These are phyloP conservation scores for Halictus quadricinctus DNA, from an alignment of 2,888 invertebrate genomes.

Conservation along the genomic window DNA sequence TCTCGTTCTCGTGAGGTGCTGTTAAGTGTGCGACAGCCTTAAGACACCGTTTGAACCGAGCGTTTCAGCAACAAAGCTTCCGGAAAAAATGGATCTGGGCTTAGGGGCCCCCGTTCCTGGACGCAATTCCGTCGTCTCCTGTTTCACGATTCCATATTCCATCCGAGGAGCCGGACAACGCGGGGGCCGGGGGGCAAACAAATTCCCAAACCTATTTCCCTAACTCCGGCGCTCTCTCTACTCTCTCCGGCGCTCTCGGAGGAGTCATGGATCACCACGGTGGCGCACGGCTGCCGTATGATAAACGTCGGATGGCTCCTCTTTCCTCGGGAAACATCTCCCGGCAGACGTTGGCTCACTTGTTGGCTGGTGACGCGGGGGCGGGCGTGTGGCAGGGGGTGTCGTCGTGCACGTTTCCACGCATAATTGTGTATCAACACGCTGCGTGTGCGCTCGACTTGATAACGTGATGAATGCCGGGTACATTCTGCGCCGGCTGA, in stretches of 20 bases:
- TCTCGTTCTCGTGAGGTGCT: neutral
- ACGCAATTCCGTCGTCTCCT: constrained; percentile 75
- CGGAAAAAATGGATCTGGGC: neutral
- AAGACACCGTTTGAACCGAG: neutral
- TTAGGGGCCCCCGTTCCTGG: constrained; percentile 9
- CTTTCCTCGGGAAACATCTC: constrained; percentile 39
- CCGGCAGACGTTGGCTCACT: constrained; percentile 30
- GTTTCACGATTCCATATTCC: constrained; percentile 78
- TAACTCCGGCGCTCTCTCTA: constrained; percentile 73
- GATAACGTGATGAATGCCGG: constrained; percentile 81
- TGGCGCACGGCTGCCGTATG: constrained; percentile 73
- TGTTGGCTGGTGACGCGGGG: constrained; percentile 33
- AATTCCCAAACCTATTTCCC: constrained; percentile 82
- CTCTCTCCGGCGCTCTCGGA: constrained; percentile 71
- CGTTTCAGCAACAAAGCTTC: neutral
- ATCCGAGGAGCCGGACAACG: constrained; percentile 65
- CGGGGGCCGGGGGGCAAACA: constrained; percentile 74
- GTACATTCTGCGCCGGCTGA: constrained; percentile 63
- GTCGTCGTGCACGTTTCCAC: constrained; percentile 74
- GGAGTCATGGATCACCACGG: constrained; percentile 81
- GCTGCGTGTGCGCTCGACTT: constrained; percentile 76
- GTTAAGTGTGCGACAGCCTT: neutral
- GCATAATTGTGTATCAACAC: constrained; percentile 82
- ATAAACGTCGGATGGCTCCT: constrained; percentile 56
- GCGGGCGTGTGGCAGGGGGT: constrained; percentile 8